Conservation (phyloP, 2,113 vertebrate genomes). For the Empidonax alnorum region DNA sequence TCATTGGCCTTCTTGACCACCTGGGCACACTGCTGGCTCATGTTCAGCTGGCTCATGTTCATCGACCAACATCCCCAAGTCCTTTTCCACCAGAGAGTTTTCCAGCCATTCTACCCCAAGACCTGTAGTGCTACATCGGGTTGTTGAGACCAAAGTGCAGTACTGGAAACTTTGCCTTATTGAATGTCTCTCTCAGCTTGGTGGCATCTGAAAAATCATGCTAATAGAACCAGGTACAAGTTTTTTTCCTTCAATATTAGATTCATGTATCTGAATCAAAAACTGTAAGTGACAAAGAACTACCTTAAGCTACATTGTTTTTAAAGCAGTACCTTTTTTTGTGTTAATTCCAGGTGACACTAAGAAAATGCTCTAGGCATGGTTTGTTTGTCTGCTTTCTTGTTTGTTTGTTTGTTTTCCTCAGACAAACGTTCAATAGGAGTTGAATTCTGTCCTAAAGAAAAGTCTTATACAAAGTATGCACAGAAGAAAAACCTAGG, state of each 20-base stretch:
- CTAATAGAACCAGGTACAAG: background rate
- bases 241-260: background rate
- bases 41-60: background rate
- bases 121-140: rapidly evolving
- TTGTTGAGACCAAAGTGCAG: background rate
- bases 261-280: background rate
- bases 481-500: background rate
- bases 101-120: background rate
- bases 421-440: background rate
- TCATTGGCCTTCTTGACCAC: background rate
- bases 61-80: background rate
- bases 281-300: background rate
- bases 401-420: background rate
- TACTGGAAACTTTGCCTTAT: background rate
- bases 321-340: background rate
- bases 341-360: background rate
- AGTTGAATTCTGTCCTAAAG: background rate
- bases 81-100: background rate
- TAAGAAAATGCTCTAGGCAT: background rate
- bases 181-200: rapidly evolving
- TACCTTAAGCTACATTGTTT: background rate
- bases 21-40: background rate
- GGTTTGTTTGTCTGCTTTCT: background rate
- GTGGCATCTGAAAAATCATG: background rate
- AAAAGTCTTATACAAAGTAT: background rate